Percentiles rank a stretch among this genome's conserved stretches.
Conservation (phyloP, 2,113 vertebrate genomes). For the Excalfactoria chinensis region DNA sequence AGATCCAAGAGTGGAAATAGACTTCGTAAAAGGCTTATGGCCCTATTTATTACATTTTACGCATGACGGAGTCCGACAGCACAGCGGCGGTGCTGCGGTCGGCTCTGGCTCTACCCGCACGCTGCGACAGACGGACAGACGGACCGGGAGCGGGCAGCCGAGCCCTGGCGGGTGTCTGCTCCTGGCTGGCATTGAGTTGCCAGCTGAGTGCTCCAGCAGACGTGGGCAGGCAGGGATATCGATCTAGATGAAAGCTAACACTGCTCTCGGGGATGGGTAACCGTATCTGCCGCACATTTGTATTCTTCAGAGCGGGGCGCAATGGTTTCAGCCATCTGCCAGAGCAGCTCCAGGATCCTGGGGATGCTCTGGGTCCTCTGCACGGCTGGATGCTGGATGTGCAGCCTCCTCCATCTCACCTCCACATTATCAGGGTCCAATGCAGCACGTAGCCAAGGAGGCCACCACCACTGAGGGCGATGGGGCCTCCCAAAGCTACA, state of each 20-base stretch:
- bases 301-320: conserved; percentile 31
- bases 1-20: conserved; percentile 80
- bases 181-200: background rate
- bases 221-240: conserved; percentile 35
- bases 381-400: accelerated
- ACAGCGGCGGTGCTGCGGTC: background rate
- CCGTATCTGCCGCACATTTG: conserved; percentile 34
- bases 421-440: background rate
- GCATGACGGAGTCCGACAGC: conserved; percentile 45
- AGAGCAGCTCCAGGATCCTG: background rate
- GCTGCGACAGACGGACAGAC: background rate
- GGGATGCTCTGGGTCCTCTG: background rate
- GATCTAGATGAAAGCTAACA: conserved; percentile 63
- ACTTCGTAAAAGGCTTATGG: conserved; percentile 79
- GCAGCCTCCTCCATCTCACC: background rate
- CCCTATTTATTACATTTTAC: conserved; percentile 78
- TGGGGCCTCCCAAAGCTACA: accelerated
- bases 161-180: background rate
- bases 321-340: conserved; percentile 60
- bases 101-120: background rate
- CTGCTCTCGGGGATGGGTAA: background rate
- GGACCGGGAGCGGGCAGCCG: background rate
- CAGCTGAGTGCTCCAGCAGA: conserved; percentile 1
- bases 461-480: background rate
- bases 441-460: background rate